These are phyloP conservation scores for Tetanocera ferruginea DNA, from an alignment of 2,888 invertebrate genomes.

Conservation along the genomic window DNA sequence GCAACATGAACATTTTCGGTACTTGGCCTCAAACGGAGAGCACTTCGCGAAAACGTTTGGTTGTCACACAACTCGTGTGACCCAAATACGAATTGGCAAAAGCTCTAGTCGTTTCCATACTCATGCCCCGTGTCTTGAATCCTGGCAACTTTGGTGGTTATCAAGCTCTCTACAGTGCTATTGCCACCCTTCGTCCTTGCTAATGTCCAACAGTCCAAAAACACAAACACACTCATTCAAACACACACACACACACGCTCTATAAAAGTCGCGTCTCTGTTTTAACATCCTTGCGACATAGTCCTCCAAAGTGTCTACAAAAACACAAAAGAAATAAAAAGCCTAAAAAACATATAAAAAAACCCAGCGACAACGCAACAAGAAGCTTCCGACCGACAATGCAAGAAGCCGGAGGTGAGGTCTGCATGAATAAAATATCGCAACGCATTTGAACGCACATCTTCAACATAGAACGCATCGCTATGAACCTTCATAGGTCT, in stretches of 20 bases:
- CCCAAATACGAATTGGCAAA: constrained; percentile 58
- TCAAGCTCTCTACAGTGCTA: not conserved
- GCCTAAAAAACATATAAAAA: not conserved
- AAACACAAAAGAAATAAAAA: constrained; percentile 3
- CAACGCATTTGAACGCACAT: constrained; percentile 28
- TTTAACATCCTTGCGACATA: constrained; percentile 22
- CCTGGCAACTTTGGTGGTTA: not conserved
- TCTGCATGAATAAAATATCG: not conserved
- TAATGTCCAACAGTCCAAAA: not conserved
- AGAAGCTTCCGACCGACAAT: constrained; percentile 1
- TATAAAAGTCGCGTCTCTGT: constrained; percentile 15
- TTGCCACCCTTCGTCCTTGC: constrained; percentile 1
- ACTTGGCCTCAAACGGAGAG: constrained; percentile 29
- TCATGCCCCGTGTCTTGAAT: not conserved
- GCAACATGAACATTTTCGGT: constrained; percentile 25
- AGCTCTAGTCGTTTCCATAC: constrained; percentile 6
- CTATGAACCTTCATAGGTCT: not conserved
- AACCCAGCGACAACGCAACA: constrained; percentile 17
- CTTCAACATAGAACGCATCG: constrained; percentile 8
- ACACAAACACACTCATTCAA: too few relatives aligned
- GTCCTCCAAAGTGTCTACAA: constrained; percentile 31
- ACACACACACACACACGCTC: not conserved
- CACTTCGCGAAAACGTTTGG: constrained; percentile 23
- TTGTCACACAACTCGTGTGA: constrained; percentile 48
- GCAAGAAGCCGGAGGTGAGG: constrained; percentile 2